A percentile compares a stretch with the other conserved stretches of the same genome.
phyloP scores from a whole-genome alignment of 2,797 vertebrate genomes.

The Acestrorhynchus altus region DNA sequence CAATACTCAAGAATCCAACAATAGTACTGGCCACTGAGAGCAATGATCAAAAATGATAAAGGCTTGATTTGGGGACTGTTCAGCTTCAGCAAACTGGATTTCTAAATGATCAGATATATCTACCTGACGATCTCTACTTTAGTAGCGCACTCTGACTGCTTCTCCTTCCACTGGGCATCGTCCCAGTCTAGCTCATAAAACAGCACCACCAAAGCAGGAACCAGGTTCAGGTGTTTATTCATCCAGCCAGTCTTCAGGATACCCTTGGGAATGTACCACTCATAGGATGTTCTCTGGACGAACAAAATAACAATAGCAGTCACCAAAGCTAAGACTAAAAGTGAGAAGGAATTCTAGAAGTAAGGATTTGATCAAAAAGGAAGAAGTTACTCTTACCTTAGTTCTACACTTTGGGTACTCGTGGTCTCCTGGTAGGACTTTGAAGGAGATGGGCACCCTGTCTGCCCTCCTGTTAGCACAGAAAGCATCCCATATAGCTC shows the following conservation, averaged over 20 bases:
- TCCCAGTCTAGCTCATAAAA: constrained; percentile 99
- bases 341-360: too few relatives aligned
- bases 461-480: constrained; percentile 96
- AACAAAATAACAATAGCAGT: not conserved
- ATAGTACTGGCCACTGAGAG: too few relatives aligned
- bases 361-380: not conserved
- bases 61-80: too few relatives aligned
- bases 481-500: constrained; percentile 98
- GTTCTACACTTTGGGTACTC: constrained; percentile 97
- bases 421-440: constrained; percentile 95
- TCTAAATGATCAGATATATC: not conserved
- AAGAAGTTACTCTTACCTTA: constrained; percentile 82
- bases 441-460: constrained; percentile 96
- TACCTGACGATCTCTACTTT: constrained; percentile 98
- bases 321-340: not conserved
- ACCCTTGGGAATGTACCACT: constrained; percentile 99
- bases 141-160: constrained; percentile 95
- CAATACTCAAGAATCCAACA: too few relatives aligned
- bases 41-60: too few relatives aligned
- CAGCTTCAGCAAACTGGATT: not conserved
- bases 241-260: constrained; percentile 98
- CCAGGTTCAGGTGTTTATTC: constrained; percentile 97
- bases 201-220: constrained; percentile 94
- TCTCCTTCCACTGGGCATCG: constrained; percentile 97
- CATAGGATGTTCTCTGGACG: constrained; percentile 92